Conservation (phyloP, 1,140 invertebrate species). For the Hestina assimilis region DNA sequence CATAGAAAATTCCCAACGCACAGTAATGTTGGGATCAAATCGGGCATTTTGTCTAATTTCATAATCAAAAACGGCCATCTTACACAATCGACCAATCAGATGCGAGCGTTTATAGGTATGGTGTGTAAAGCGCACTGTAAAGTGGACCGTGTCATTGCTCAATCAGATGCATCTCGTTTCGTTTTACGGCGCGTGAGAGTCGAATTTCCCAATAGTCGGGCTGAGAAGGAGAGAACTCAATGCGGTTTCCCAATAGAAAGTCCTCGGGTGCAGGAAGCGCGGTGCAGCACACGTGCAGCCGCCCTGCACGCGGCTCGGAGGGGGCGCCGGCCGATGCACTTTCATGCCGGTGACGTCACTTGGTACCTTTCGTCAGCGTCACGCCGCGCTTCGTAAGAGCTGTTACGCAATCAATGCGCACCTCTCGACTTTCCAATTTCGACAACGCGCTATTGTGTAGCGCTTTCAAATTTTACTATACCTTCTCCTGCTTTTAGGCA, state of each 20-base stretch:
- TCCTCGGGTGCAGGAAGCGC: constrained; percentile 70
- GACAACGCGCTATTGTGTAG: constrained; percentile 76
- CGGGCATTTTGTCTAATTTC: too few relatives aligned
- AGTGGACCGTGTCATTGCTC: constrained; percentile 55
- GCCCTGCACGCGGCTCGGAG: constrained; percentile 38
- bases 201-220: constrained; percentile 60
- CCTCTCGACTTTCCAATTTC: constrained; percentile 77
- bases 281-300: constrained; percentile 59
- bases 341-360: constrained; percentile 71
- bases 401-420: constrained; percentile 71
- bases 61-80: too few relatives aligned
- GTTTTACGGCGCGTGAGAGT: constrained; percentile 60
- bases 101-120: too few relatives aligned
- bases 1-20: too few relatives aligned
- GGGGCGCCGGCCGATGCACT: constrained; percentile 72
- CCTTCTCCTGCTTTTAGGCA: constrained; percentile 61
- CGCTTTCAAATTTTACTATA: constrained; percentile 75
- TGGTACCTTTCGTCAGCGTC: constrained; percentile 73
- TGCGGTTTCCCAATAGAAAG: constrained; percentile 75
- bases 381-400: constrained; percentile 70
- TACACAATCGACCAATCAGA: too few relatives aligned
- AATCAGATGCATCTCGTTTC: constrained; percentile 69
- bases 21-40: too few relatives aligned
- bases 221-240: constrained; percentile 44
- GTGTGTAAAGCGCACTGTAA: constrained; percentile 58